Conservation (phyloP, 2,888 invertebrate genomes). For the Euplagia quadripunctaria region DNA sequence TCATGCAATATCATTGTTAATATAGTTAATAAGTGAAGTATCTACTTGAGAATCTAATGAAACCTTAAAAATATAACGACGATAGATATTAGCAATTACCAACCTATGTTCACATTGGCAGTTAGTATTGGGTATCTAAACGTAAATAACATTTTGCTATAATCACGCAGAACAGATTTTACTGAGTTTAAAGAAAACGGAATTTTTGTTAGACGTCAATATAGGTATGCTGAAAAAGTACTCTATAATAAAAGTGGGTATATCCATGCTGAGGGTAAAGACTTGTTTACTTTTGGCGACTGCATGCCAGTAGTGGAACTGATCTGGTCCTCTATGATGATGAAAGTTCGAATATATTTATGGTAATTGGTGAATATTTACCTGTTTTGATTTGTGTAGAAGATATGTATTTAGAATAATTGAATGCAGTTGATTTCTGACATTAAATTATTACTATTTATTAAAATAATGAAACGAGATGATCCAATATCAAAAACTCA, state of each 20-base stretch:
- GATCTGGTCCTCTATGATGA: conserved; percentile 47
- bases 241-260: conserved; percentile 45
- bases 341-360: conserved; percentile 42
- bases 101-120: background rate
- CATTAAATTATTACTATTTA: conserved; percentile 26
- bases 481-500: conserved; percentile 55
- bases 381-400: conserved; percentile 47
- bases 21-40: background rate
- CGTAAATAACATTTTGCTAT: conserved; percentile 4
- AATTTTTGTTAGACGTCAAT: conserved; percentile 25
- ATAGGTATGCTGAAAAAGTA: conserved; percentile 35
- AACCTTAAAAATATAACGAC: background rate
- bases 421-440: conserved; percentile 54
- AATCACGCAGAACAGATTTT: background rate
- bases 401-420: conserved; percentile 46
- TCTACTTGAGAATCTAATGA: background rate
- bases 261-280: conserved; percentile 58
- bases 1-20: background rate
- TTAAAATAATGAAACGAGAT: conserved; percentile 22
- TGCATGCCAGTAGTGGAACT: conserved; percentile 65
- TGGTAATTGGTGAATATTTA: conserved; percentile 49
- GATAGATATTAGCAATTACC: background rate
- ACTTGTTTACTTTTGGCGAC: conserved; percentile 52
- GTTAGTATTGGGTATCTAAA: background rate
- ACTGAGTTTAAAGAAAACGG: conserved; percentile 15